Evolutionary conservation across 2,113 vertebrate species (phyloP).

Genomic region (Mesitornis unicolor): DNA sequence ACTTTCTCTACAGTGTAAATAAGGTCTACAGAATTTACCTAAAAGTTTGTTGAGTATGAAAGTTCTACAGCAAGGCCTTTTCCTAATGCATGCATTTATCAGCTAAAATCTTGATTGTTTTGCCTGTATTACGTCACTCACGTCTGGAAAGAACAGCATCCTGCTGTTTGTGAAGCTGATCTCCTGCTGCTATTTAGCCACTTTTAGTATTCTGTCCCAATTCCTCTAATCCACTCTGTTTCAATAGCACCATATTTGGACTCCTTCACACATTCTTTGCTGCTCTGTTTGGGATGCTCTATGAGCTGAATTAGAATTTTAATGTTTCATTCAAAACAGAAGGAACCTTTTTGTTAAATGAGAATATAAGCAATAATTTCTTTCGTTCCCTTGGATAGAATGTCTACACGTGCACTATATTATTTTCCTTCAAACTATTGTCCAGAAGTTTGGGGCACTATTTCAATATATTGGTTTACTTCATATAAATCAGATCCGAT

Average conservation of each 20-base stretch:
- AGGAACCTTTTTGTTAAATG: conserved; percentile 22
- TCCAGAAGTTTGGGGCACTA: not conserved
- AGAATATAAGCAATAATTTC: not conserved
- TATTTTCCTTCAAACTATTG: not conserved
- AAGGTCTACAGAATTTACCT: not conserved
- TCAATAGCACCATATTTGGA: conserved; percentile 67
- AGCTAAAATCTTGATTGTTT: conserved; percentile 45
- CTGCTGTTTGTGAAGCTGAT: conserved; percentile 61
- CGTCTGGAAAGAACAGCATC: conserved; percentile 46
- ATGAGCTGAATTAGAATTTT: conserved; percentile 39
- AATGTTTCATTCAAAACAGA: conserved; percentile 31
- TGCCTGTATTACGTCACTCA: conserved; percentile 66
- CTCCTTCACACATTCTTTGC: conserved; percentile 54
- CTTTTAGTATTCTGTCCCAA: conserved; percentile 52
- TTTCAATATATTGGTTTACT: conserved; percentile 6
- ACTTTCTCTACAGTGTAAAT: not conserved
- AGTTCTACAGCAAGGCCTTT: not conserved
- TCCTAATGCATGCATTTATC: conserved; percentile 34
- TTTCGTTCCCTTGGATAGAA: not conserved
- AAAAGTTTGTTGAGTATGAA: not conserved
- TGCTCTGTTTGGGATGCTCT: conserved; percentile 43
- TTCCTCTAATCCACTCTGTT: conserved; percentile 53
- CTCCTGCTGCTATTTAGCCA: conserved; percentile 63
- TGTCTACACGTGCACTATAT: not conserved
- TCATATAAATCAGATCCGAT: conserved; percentile 25